These are phyloP conservation scores for Thalpophila matura DNA, from an alignment of 2,888 invertebrate genomes.

Conservation along the genomic window DNA sequence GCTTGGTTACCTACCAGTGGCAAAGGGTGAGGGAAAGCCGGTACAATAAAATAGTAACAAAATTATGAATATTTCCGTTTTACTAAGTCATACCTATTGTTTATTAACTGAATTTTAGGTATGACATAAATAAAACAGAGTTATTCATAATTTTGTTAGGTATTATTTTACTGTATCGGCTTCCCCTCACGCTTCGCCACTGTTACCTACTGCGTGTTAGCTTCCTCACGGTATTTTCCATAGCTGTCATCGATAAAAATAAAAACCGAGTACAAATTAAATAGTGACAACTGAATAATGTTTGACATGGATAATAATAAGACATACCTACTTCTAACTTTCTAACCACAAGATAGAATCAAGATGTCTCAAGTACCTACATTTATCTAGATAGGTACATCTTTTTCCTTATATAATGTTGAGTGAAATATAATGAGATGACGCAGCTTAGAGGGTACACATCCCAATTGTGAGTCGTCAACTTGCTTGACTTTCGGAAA, in stretches of 20 bases:
- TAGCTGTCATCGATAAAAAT: constrained; percentile 8
- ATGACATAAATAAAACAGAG: no score
- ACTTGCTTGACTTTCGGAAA: constrained; percentile 2
- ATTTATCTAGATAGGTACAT: constrained; percentile 21
- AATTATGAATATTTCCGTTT: no score
- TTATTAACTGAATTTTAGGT: no score
- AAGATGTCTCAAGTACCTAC: constrained; percentile 19
- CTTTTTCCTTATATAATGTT: constrained; percentile 48
- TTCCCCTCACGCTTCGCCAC: no score
- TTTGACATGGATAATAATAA: constrained; percentile 22
- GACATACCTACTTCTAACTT: constrained; percentile 30
- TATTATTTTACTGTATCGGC: no score
- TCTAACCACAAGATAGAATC: constrained; percentile 20
- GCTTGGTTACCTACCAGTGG: no score
- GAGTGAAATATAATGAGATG: constrained; percentile 18
- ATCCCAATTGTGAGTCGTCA: background rate
- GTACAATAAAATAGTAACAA: no score
- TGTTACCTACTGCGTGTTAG: no score
- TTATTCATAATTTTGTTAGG: no score
- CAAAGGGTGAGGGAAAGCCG: no score
- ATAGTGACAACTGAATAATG: background rate
- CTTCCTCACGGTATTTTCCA: background rate
- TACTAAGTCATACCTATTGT: no score
- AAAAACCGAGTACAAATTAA: constrained; percentile 5
- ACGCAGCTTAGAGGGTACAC: constrained; percentile 3